Conservation (phyloP, 2,113 vertebrate species). For the Todiramphus saurophagus region DNA sequence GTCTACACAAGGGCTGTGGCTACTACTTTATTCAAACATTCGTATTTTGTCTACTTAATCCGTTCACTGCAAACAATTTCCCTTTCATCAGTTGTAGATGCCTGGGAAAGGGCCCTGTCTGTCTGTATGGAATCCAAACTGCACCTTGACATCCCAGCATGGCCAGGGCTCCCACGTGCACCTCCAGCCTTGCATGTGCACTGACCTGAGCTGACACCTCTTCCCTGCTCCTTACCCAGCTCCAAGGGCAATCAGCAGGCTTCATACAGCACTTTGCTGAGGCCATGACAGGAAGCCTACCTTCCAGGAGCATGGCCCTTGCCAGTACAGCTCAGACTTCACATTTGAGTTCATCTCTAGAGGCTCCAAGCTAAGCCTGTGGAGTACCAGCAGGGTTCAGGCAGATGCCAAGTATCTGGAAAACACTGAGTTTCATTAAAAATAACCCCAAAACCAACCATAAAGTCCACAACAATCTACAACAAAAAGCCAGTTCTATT, state of each 20-base stretch:
- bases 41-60: conserved; percentile 49
- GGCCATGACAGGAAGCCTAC: neutral
- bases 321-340: neutral
- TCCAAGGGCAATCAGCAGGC: neutral
- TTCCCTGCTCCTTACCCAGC: neutral
- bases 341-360: neutral
- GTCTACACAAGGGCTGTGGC: conserved; percentile 38
- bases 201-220: neutral
- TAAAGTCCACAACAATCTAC: neutral
- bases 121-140: neutral
- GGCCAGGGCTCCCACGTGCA: neutral
- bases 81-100: neutral
- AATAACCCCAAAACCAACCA: neutral
- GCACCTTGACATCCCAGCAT: conserved; percentile 1
- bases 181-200: neutral
- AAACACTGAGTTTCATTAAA: neutral
- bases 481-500: neutral
- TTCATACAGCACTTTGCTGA: neutral
- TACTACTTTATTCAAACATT: conserved; percentile 39
- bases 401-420: neutral
- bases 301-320: neutral
- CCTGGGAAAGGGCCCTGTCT: neutral
- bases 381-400: neutral
- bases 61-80: conserved; percentile 10
- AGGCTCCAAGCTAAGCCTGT: neutral